Evolutionary conservation across 2,888 invertebrate species (phyloP).

Genomic region (Palloptera scutellata): DNA sequence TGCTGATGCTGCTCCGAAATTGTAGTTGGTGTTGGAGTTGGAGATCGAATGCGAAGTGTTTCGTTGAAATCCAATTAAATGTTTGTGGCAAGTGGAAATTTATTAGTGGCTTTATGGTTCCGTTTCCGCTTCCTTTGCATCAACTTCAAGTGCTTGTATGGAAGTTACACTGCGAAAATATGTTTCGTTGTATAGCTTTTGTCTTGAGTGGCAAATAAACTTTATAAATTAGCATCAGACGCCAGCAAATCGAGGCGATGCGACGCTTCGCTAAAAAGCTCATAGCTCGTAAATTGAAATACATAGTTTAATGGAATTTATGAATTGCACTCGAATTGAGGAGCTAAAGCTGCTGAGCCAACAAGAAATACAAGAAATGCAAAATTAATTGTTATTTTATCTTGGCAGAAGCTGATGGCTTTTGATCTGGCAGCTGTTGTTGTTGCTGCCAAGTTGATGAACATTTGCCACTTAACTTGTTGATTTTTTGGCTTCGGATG

Average conservation of each 20-base stretch:
- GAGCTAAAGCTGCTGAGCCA: constrained; percentile 19
- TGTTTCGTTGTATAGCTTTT: neutral
- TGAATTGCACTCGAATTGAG: constrained; percentile 29
- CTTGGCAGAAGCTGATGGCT: neutral
- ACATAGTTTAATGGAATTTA: constrained; percentile 38
- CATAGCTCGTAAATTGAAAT: constrained; percentile 23
- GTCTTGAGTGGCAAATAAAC: constrained; percentile 26
- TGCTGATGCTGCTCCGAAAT: constrained; percentile 5
- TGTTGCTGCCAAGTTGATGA: neutral
- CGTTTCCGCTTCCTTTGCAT: constrained; percentile 9
- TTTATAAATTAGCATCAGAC: constrained; percentile 36
- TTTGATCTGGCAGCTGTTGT: neutral
- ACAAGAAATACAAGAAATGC: constrained; percentile 4
- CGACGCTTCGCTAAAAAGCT: neutral
- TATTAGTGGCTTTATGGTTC: constrained; percentile 35
- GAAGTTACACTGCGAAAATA: neutral
- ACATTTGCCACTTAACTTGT: neutral
- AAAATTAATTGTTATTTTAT: constrained; percentile 4
- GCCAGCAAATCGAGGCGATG: constrained; percentile 13
- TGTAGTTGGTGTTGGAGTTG: constrained; percentile 2
- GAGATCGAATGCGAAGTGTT: constrained; percentile 14
- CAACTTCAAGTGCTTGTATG: constrained; percentile 4
- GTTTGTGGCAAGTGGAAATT: constrained; percentile 37
- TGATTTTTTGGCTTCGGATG: too few species aligned
- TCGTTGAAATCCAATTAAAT: constrained; percentile 36